Evolutionary conservation across 64 coral and sea anemone species (phyloP), one percentile per base, ranked within the genome.

Genomic region (Dendronephthya gigantea): DNA sequence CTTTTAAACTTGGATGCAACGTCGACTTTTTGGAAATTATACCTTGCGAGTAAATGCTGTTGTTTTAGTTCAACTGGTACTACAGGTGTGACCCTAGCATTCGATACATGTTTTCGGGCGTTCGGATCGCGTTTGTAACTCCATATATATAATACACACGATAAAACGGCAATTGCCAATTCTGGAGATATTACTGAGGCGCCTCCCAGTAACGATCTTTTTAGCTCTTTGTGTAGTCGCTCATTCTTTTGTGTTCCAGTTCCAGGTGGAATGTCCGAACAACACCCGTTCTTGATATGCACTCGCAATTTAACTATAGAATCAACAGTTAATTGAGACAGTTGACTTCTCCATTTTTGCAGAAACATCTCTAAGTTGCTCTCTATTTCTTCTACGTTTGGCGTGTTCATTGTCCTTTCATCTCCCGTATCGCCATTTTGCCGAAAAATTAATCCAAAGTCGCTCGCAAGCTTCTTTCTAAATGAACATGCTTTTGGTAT

Each of bases 361-460:
- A 96, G 69, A 23, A 96, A 87, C 41, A 84, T 82, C 33, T 96
- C 87, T 6, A 97, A 82, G 82, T 93, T 97, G 5, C 87, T 85
- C 79, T 92, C 91, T 15, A 92, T 92, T 9, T 88, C 89, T 40
- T 85, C 82, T 13, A 88, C 48, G 50, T 69, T 32, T 0, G 92
- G 58, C 40, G 91, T 90, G 36, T 48, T 25, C 39, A 72, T 88
- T 83, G 51, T 84, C 47, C 91, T 40, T 56, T 91, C 81, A 14
- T 91, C 81, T 35, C 62, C 86, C 0, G 83, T 49, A 40, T 91
- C 94, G 27, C 83, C 85, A 79, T 91, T 49, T 31, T 56, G 36
- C 13, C 90, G 51, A 41, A 97, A 97, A 39, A 97, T 89, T 23
- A 90, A 50, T 23, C 81, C 79, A 33, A 97, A 84, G 31, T 97